Evolutionary conservation across 2,113 vertebrate genomes (phyloP).

Genomic region (Machaerirhynchus nigripectus): DNA sequence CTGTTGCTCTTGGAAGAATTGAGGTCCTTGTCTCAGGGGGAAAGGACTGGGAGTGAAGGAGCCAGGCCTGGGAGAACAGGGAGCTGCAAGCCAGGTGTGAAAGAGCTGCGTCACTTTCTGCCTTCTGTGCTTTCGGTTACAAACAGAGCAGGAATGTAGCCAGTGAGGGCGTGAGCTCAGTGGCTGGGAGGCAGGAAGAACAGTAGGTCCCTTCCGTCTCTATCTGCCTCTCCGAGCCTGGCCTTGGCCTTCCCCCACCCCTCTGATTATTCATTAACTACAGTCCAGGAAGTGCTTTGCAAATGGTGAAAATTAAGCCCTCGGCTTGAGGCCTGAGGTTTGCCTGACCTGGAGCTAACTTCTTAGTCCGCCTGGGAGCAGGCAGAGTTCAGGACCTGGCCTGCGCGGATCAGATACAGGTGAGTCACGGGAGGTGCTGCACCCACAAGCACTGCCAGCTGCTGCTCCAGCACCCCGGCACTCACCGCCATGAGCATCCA

Average conservation of each 20-base stretch:
- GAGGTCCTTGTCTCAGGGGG: neutral
- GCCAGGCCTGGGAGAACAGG: neutral
- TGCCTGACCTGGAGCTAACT: slow-evolving; percentile 1
- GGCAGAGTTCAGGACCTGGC: neutral
- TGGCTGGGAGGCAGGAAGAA: slow-evolving; percentile 22
- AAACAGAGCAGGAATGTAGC: neutral
- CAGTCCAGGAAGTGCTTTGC: slow-evolving; percentile 44
- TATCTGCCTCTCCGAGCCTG: neutral
- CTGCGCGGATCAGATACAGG: neutral
- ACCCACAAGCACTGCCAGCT: neutral
- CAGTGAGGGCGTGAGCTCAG: slow-evolving; percentile 9
- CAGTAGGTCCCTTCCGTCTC: neutral
- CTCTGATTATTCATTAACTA: slow-evolving; percentile 49
- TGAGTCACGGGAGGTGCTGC: neutral
- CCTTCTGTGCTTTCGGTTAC: neutral
- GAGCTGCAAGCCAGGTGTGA: neutral
- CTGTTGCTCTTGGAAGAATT: neutral
- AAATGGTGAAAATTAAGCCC: slow-evolving; percentile 18
- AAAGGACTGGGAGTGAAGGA: neutral
- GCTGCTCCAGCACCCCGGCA: neutral
- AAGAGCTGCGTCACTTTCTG: neutral
- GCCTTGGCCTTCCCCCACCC: slow-evolving; percentile 13
- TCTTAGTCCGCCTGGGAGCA: neutral
- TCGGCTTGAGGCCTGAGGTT: neutral
- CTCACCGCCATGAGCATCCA: neutral